These are phyloP conservation scores for Seira musarum DNA, from an alignment of 2,888 invertebrate genomes.

Conservation along the genomic window DNA sequence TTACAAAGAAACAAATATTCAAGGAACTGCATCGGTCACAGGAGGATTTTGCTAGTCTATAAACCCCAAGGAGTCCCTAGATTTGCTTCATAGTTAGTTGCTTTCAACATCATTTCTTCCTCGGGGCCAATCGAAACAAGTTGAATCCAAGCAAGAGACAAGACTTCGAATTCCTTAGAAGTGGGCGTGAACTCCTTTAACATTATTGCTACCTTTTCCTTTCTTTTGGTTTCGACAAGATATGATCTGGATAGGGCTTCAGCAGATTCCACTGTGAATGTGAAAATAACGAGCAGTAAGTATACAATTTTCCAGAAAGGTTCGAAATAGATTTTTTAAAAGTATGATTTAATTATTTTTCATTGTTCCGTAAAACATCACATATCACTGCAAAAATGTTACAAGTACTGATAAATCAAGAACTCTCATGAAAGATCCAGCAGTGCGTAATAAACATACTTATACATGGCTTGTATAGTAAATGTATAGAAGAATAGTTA, in stretches of 20 bases:
- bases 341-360: not conserved
- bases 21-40: constrained; percentile 19
- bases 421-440: not conserved
- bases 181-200: constrained; percentile 55
- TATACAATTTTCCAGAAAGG: not conserved
- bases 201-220: constrained; percentile 57
- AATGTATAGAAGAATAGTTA: constrained; percentile 2
- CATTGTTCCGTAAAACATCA: not conserved
- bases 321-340: not conserved
- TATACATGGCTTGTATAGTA: not conserved
- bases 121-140: constrained; percentile 52
- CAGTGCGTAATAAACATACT: not conserved
- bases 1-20: not conserved
- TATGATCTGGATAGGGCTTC: constrained; percentile 58
- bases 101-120: constrained; percentile 56
- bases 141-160: constrained; percentile 61
- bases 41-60: not conserved
- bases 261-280: constrained; percentile 62
- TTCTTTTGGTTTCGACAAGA: constrained; percentile 60
- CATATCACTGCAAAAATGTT: not conserved
- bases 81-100: constrained; percentile 58
- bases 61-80: constrained; percentile 52
- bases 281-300: constrained; percentile 40
- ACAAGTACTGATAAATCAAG: not conserved
- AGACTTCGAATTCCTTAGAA: constrained; percentile 58